Conservation (phyloP, 2,797 vertebrate species). For the Brachymystax lenok region DNA sequence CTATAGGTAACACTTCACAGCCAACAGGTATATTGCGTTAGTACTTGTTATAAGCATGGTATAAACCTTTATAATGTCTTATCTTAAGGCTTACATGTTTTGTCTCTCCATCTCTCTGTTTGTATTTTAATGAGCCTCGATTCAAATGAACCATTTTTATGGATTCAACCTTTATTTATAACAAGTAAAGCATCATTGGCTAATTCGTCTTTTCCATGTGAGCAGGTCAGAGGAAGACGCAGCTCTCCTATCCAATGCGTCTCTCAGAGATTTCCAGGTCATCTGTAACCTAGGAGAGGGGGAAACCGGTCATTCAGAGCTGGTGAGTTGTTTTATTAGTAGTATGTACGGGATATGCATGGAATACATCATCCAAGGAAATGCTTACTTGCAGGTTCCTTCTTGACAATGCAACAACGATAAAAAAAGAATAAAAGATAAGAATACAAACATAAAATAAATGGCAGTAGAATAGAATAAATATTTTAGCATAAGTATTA, state of each 20-base stretch:
- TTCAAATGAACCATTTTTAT: not conserved
- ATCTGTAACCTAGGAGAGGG: slow-evolving; percentile 86
- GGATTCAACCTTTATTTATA: not conserved
- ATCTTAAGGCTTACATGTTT: not conserved
- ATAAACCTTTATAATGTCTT: too few relatives aligned
- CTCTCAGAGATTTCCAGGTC: slow-evolving; percentile 90
- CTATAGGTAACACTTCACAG: not conserved
- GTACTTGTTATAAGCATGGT: not conserved
- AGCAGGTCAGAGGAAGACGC: slow-evolving; percentile 85
- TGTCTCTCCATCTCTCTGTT: not conserved
- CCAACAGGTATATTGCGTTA: not conserved
- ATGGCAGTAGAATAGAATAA: too few relatives aligned
- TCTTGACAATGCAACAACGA: too few relatives aligned
- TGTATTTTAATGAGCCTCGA: not conserved
- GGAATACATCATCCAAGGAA: too few relatives aligned
- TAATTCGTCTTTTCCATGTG: slow-evolving; percentile 22
- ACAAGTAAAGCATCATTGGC: not conserved
- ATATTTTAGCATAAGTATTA: too few relatives aligned
- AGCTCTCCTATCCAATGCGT: slow-evolving; percentile 81
- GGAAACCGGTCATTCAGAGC: slow-evolving; percentile 89
- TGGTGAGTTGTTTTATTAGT: slow-evolving; percentile 76
- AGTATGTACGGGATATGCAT: too few relatives aligned
- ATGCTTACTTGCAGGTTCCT: too few relatives aligned
- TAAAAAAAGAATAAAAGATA: too few relatives aligned
- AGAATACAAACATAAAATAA: too few relatives aligned